Base-by-base conservation (phyloP, 92 coral and sea anemone species). In the Epizoanthus ramosus region DNA sequence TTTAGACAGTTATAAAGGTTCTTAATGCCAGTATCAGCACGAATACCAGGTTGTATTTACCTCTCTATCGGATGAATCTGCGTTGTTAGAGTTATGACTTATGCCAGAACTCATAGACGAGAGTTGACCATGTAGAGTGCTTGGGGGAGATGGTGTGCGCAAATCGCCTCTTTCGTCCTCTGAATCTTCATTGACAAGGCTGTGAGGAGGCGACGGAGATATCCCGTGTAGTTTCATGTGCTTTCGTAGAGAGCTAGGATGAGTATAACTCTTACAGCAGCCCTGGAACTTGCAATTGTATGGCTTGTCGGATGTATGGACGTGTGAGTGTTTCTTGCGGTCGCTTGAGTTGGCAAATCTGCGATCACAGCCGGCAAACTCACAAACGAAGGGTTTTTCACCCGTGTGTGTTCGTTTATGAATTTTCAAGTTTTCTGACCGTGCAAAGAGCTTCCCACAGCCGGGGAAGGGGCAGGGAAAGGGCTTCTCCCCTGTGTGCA, bases 281-380 rank as follows among this genome's bases (percentile, higher is more conserved):
- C 99, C 98, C 68, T 97, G 95, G 75, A 90, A 94, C 83, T 95
- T 94, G 81, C 99, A 97, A 87, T 92, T 94, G 86, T 97, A 97
- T 3, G 99, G 99, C 81, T 97, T 97, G 80, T 97, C 99, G 19
- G 99, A 97, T 3, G 99, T 97, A 68, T 97, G 99, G 45, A 97
- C 99, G 35, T 97, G 99, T 2, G 99, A 97, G 61, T 97, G 99
- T 86, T 97, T 97, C 84, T 97, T 97, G 22, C 99, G 92, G 88
- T 97, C 99, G 90, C 99, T 97, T 22, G 99, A 97, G 88, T 97
- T 97, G 63, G 99, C 99, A 74, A 97, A 97, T 76, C 99, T 87
- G 35, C 99, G 92, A 70, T 97, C 99, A 71, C 99, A 97, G 35
- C 98, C 98, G 54, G 96, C 97, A 74, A 90, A 94, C 61, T 97